phyloP scores from a whole-genome alignment of 2,797 vertebrate species.

The Enteromius afrohamiltoni region DNA sequence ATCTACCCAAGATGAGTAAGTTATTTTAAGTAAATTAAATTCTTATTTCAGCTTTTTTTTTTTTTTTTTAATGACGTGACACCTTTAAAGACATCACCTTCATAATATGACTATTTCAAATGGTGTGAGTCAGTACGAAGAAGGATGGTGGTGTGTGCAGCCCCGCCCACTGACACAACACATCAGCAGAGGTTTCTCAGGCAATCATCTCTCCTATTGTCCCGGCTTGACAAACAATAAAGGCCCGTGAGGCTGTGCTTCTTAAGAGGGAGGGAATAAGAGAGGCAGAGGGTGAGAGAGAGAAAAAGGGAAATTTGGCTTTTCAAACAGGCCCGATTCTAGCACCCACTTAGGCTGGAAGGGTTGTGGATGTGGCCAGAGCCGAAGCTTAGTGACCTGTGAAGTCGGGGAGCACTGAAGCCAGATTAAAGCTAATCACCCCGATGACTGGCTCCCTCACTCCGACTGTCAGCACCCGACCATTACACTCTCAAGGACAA shows the following conservation, averaged over 20 bases:
- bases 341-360: constrained; percentile 31
- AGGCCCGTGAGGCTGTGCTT: constrained; percentile 3
- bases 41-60: not conserved
- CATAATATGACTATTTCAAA: not conserved
- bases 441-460: constrained; percentile 52
- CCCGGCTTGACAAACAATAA: constrained; percentile 18
- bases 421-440: constrained; percentile 62
- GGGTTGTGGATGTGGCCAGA: constrained; percentile 40
- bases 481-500: constrained; percentile 53
- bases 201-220: constrained; percentile 43
- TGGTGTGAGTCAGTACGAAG: not conserved
- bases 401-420: constrained; percentile 59
- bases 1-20: not conserved
- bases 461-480: constrained; percentile 42
- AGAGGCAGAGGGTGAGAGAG: not conserved
- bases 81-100: not conserved
- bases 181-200: constrained; percentile 31
- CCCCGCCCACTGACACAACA: constrained; percentile 1
- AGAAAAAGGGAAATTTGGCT: constrained; percentile 1
- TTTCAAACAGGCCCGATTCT: constrained; percentile 31
- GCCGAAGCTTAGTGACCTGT: constrained; percentile 59
- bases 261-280: not conserved
- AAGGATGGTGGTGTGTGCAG: not conserved
- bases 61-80: not conserved
- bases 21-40: not conserved